Percentiles rank a stretch among this genome's conserved stretches.
phyloP scores from a whole-genome alignment of 1,140 invertebrate genomes.

The Pseudobourletiella spinata region DNA sequence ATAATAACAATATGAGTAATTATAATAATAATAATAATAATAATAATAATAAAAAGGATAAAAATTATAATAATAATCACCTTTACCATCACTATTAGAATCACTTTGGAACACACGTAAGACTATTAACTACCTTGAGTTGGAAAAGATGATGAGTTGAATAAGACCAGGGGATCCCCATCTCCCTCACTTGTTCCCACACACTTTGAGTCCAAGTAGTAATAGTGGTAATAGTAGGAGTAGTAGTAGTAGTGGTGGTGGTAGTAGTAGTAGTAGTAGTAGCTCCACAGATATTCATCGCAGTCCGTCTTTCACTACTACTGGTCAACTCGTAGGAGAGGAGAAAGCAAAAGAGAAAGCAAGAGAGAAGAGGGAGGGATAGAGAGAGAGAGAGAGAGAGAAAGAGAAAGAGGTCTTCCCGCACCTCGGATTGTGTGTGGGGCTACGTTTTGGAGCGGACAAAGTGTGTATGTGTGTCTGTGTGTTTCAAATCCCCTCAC shows the following conservation, averaged over 20 bases:
- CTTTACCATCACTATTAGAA: too few species aligned
- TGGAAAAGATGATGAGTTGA: slow-evolving; percentile 6
- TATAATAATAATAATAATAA: too few species aligned
- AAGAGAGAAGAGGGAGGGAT: not conserved
- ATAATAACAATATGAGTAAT: too few species aligned
- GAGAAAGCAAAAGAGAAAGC: not conserved
- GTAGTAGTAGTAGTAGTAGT: too few species aligned
- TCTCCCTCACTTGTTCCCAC: not conserved
- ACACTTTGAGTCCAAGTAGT: not conserved
- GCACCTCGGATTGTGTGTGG: too few species aligned
- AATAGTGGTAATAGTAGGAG: too few species aligned
- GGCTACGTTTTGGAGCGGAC: not conserved
- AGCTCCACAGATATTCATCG: too few species aligned
- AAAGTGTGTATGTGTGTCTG: not conserved
- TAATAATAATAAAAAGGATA: too few species aligned
- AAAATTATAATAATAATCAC: too few species aligned
- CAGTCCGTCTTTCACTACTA: too few species aligned
- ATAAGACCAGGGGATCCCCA: not conserved
- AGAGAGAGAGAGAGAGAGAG: not conserved
- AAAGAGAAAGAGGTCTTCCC: not conserved
- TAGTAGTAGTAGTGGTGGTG: too few species aligned
- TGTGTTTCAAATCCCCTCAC: slow-evolving; percentile 4
- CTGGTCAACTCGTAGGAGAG: not conserved
- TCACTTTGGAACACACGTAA: not conserved
- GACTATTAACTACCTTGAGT: not conserved